These are phyloP conservation scores for Hypolimnas misippus DNA, from an alignment of 2,888 invertebrate species.

Conservation along the genomic window DNA sequence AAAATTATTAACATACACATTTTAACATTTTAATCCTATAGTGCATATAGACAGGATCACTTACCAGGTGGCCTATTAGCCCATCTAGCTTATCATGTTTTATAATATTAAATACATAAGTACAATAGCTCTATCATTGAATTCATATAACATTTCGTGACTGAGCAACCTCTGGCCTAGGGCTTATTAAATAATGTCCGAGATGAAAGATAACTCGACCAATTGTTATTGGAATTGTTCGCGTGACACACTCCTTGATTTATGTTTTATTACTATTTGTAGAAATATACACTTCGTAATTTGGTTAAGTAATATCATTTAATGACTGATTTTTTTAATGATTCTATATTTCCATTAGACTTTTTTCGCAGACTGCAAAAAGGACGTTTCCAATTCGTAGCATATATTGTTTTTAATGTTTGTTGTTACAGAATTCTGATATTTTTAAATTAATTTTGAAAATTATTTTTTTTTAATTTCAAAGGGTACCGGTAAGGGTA, in stretches of 20 bases:
- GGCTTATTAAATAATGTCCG: slow-evolving; percentile 29
- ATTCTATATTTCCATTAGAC: too few relatives aligned
- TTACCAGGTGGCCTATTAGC: slow-evolving; percentile 5
- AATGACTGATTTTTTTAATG: too few relatives aligned
- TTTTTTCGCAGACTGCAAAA: too few relatives aligned
- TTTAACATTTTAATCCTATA: neutral
- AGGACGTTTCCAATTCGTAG: too few relatives aligned
- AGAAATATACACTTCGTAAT: slow-evolving; percentile 1
- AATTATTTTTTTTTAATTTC: too few relatives aligned
- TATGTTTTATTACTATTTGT: slow-evolving; percentile 8
- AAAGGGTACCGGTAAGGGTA: too few relatives aligned
- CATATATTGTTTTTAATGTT: too few relatives aligned
- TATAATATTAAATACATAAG: neutral
- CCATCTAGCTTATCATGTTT: neutral
- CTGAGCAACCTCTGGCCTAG: slow-evolving; percentile 41
- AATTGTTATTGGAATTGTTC: slow-evolving; percentile 38
- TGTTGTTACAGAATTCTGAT: too few relatives aligned
- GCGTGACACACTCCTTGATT: slow-evolving; percentile 10
- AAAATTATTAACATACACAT: too few relatives aligned
- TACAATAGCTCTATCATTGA: slow-evolving; percentile 26
- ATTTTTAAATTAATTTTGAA: too few relatives aligned
- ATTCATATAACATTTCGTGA: slow-evolving; percentile 38
- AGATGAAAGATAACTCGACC: slow-evolving; percentile 38
- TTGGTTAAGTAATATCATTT: slow-evolving; percentile 4
- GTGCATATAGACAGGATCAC: too few relatives aligned